These are phyloP conservation scores for Stylophora pistillata DNA, from an alignment of 64 coral and sea anemone genomes.

Conservation along the genomic window DNA sequence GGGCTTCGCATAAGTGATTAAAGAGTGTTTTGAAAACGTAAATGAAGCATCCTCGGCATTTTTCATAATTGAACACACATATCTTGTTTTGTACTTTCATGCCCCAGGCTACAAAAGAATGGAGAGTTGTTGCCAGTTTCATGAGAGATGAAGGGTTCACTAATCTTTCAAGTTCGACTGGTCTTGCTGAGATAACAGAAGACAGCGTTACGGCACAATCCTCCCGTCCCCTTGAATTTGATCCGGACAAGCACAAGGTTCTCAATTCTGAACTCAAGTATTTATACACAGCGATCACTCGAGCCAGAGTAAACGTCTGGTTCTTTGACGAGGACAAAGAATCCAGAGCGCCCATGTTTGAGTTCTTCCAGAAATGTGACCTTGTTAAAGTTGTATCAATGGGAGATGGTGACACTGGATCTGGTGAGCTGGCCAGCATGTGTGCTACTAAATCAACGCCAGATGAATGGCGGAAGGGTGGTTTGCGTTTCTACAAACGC, in stretches of 20 bases:
- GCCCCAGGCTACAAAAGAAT: constrained; percentile 71
- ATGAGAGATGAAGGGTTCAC: constrained; percentile 13
- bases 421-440: constrained; percentile 6
- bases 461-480: constrained; percentile 55
- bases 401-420: background rate
- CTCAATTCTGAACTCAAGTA: constrained; percentile 97
- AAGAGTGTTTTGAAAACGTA: background rate
- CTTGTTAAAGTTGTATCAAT: constrained; percentile 31
- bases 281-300: constrained; percentile 94
- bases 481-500: constrained; percentile 36
- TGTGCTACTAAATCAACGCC: constrained; percentile 39
- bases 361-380: constrained; percentile 9
- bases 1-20: background rate
- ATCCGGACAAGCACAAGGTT: constrained; percentile 90
- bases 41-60: too few species aligned
- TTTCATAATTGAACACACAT: background rate
- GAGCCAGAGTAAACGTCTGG: constrained; percentile 97
- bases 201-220: background rate
- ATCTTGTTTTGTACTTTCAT: background rate
- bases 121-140: constrained; percentile 71
- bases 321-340: constrained; percentile 93
- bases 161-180: background rate
- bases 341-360: constrained; percentile 80
- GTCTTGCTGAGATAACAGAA: constrained; percentile 46
- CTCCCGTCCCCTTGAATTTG: constrained; percentile 63